phyloP scores from a whole-genome alignment of 2,113 vertebrate species.

The Pelecanus crispus region DNA sequence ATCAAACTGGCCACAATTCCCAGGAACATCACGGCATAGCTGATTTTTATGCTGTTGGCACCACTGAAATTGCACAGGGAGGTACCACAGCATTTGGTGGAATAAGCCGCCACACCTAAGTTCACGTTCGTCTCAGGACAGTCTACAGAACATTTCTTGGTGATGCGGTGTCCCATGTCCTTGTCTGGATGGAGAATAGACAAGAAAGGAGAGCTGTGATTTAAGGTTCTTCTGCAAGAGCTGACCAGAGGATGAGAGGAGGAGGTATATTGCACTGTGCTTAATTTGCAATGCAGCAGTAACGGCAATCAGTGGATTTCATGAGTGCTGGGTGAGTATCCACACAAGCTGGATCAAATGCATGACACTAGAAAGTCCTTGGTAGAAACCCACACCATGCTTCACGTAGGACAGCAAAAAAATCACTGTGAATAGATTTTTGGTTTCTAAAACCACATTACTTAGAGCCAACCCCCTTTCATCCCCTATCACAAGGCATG shows the following conservation, averaged over 20 bases:
- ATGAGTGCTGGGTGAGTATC: neutral
- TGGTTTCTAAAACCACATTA: neutral
- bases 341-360: neutral
- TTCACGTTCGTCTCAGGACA: conserved; percentile 1
- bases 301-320: neutral
- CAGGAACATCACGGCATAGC: neutral
- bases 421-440: neutral
- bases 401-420: neutral
- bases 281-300: neutral
- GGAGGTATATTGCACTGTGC: neutral
- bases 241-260: neutral
- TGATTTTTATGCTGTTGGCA: conserved; percentile 40
- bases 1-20: neutral
- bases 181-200: neutral
- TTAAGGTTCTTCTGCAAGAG: neutral
- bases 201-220: neutral
- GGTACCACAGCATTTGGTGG: conserved; percentile 42
- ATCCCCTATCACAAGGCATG: neutral
- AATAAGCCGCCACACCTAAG: neutral
- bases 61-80: conserved; percentile 50
- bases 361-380: neutral
- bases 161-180: neutral
- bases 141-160: conserved; percentile 35
- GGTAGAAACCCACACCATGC: neutral
- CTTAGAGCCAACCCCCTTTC: neutral